A percentile compares a stretch with the other conserved stretches of the same genome.
Evolutionary conservation across 2,113 vertebrate genomes (phyloP).

Genomic region (Gopherus flavomarginatus): DNA sequence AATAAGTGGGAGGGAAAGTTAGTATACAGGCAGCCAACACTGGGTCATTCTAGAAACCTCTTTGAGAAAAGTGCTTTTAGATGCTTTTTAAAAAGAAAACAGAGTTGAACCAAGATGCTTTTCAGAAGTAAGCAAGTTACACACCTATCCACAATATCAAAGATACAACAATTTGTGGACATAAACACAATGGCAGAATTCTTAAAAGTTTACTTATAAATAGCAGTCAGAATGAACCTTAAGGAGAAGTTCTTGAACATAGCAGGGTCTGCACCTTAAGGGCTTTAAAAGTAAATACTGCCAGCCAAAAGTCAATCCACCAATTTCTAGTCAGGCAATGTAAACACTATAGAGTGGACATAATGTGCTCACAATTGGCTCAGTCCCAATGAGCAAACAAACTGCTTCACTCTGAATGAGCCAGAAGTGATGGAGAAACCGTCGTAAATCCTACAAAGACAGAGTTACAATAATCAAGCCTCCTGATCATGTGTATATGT

Average conservation of each 20-base stretch:
- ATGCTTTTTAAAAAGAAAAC: background rate
- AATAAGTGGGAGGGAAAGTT: background rate
- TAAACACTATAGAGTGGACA: background rate
- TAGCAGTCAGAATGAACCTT: background rate
- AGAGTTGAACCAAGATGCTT: background rate
- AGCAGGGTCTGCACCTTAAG: background rate
- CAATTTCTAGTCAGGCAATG: accelerated
- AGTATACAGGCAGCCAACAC: background rate
- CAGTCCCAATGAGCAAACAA: background rate
- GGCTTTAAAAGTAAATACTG: background rate
- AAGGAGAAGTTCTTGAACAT: background rate
- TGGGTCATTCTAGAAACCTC: background rate
- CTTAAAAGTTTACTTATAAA: background rate
- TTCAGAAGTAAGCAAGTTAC: background rate
- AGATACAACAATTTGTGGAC: background rate
- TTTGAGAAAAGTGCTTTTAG: background rate
- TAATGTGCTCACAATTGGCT: background rate
- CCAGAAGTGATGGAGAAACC: background rate
- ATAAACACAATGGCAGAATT: background rate
- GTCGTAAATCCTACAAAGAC: background rate
- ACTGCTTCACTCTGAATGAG: background rate
- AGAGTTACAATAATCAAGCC: background rate
- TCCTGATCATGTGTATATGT: background rate
- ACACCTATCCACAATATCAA: background rate
- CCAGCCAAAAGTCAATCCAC: background rate